Percentiles rank a stretch among this genome's conserved stretches.
Evolutionary conservation across 2,113 vertebrate genomes (phyloP).

Genomic region (Lasiurus cinereus): DNA sequence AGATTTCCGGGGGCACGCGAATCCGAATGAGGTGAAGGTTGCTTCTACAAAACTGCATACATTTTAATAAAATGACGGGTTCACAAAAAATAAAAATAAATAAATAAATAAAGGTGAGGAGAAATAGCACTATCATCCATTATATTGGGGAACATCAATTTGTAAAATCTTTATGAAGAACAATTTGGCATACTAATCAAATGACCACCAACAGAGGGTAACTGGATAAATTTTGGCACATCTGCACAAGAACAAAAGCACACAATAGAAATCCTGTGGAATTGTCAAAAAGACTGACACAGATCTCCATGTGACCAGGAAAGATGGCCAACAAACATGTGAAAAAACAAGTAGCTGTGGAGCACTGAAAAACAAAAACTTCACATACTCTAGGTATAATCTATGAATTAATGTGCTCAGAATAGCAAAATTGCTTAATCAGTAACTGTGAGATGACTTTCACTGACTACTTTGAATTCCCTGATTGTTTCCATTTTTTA

Average conservation of each 20-base stretch:
- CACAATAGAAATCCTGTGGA: not conserved
- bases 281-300: not conserved
- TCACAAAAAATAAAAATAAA: no score
- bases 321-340: not conserved
- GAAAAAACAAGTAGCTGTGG: not conserved
- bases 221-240: not conserved
- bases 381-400: not conserved
- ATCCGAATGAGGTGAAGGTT: no score
- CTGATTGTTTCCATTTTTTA: conserved; percentile 1
- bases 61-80: no score
- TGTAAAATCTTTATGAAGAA: not conserved
- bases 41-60: no score
- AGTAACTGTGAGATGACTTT: not conserved
- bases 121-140: not conserved
- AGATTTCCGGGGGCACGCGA: no score
- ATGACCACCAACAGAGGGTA: not conserved
- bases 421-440: not conserved
- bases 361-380: not conserved
- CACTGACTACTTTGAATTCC: not conserved
- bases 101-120: not conserved
- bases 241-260: not conserved
- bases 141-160: not conserved
- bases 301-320: not conserved
- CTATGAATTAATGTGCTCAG: not conserved
- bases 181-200: conserved; percentile 4